Base-by-base conservation (phyloP, 2,888 invertebrate species). In the Minunthozetes semirufus region DNA sequence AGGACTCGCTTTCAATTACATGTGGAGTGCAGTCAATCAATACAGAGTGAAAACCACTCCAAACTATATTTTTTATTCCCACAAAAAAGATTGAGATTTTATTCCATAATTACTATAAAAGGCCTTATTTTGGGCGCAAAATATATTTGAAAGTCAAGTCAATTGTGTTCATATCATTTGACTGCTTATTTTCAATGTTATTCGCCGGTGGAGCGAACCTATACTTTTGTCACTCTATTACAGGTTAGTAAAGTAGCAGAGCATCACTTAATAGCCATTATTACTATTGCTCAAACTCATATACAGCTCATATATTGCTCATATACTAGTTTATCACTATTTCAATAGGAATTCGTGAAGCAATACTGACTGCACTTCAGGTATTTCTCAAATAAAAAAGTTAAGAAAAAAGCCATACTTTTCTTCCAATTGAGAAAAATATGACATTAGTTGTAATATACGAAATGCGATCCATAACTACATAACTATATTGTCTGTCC, bases 231-330 rank as follows among this genome's bases (percentile, higher is more conserved):
- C 48, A 25, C 42, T 70, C 13, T 70, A 70, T 70, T 70, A 70
- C 48, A 70, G 70, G 70, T 46, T 70, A 19, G 46, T 42, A 46
- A 70, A 48, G 70, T 70, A 70, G 70, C 70, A 70, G 48, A 70
- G 70, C 70, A 70, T 70, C 25, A 70, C 70, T 68, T 70, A 70
- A 70, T 70, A 70, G 70, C 13, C 70, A 70, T 70, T 70, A 70
- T 70, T 70, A 42, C 70, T 70, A 46, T 46, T 27, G 48, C n/a
- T 22, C 46, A 25, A 70, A 17, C 63, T 11, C 63, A 70, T 48
- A 48, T 25, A 19, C 59, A n/a, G 25, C 63, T 11, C 63, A 70
- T 48, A 48, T 25, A 19, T 29, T 66, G 25, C 63, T 11, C 63
- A 70, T 48, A 48, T 25, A 19, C 59, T 66, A 13, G 15, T 66